Percentiles rank a stretch among this genome's conserved stretches.
Evolutionary conservation across 2,797 vertebrate genomes (phyloP).

Genomic region (Cynopterus sphinx): DNA sequence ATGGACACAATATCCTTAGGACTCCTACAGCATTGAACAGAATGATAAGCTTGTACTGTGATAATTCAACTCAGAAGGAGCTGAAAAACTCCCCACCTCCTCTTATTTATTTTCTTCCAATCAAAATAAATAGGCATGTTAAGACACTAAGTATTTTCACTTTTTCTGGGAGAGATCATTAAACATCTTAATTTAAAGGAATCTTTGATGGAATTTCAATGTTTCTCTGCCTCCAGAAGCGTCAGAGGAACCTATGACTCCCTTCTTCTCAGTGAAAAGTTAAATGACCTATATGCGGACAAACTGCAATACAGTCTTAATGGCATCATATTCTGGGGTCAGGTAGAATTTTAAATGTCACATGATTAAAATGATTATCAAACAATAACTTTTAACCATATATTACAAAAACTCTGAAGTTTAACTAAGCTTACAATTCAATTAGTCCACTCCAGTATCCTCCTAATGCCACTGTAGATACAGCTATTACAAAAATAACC

Average conservation of each 20-base stretch:
- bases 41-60: background rate
- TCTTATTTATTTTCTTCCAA: background rate
- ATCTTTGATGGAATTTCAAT: background rate
- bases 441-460: slow-evolving; percentile 94
- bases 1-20: background rate
- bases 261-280: background rate
- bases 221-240: background rate
- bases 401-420: slow-evolving; percentile 24
- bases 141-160: background rate
- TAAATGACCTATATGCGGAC: background rate
- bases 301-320: background rate
- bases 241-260: background rate
- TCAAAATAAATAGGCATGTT: background rate
- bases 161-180: background rate
- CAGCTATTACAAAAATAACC: slow-evolving; percentile 93
- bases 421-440: slow-evolving; percentile 90
- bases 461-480: slow-evolving; percentile 92
- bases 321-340: background rate
- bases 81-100: background rate
- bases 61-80: background rate
- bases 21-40: slow-evolving; percentile 4
- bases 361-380: slow-evolving; percentile 3
- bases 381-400: background rate
- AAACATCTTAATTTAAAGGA: background rate
- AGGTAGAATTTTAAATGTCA: background rate